These are phyloP conservation scores for Agapostemon virescens DNA, from an alignment of 2,888 invertebrate species.

Conservation along the genomic window DNA sequence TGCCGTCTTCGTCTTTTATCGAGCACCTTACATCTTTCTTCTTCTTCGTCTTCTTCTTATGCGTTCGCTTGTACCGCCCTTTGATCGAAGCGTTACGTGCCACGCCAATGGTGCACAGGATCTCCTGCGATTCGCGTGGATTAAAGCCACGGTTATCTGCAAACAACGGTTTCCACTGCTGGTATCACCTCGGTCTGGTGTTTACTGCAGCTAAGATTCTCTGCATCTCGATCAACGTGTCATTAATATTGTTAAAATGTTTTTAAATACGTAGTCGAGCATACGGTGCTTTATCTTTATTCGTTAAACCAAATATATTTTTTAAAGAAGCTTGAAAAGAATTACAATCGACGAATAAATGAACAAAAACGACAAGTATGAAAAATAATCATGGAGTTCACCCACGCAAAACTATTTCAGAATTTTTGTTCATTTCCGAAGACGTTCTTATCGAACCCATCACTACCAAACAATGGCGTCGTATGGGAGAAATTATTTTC, in stretches of 20 bases:
- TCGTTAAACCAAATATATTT: no score
- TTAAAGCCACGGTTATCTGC: not conserved
- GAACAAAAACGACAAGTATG: no score
- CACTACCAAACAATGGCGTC: no score
- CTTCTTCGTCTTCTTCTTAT: not conserved
- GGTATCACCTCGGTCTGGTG: not conserved
- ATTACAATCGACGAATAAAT: no score
- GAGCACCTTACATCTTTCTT: slow-evolving; percentile 7
- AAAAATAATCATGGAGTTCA: no score
- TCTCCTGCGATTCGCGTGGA: not conserved
- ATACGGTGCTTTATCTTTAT: no score
- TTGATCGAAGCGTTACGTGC: slow-evolving; percentile 8
- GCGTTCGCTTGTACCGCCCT: not conserved
- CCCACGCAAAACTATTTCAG: no score
- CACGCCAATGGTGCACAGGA: not conserved
- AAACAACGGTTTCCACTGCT: not conserved
- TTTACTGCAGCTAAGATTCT: not conserved
- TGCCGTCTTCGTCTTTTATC: not conserved
- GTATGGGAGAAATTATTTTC: no score
- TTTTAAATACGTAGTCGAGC: not conserved
- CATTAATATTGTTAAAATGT: not conserved
- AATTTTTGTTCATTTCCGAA: no score
- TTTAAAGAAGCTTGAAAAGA: no score
- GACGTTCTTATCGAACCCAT: no score
- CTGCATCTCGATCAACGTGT: not conserved